phyloP scores from a whole-genome alignment of 2,888 invertebrate species.

The Sarcophaga subvicina region DNA sequence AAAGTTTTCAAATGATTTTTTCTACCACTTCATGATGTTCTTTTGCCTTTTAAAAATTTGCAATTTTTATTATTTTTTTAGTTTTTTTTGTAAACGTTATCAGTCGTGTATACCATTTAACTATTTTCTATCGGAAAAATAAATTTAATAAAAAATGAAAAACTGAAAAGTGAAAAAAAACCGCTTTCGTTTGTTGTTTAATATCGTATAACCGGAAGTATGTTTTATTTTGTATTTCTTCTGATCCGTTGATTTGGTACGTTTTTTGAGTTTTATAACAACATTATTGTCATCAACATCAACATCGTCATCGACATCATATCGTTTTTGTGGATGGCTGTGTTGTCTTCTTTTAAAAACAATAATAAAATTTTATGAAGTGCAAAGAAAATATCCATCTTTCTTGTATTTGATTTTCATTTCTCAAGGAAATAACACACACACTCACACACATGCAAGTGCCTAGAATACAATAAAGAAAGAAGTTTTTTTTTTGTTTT shows the following conservation, averaged over 20 bases:
- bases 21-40: not conserved
- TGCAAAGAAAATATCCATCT: slow-evolving; percentile 72
- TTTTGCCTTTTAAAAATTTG: not conserved
- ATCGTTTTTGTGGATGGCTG: slow-evolving; percentile 26
- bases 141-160: slow-evolving; percentile 24
- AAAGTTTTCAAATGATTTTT: not conserved
- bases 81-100: not conserved
- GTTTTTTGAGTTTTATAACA: slow-evolving; percentile 21
- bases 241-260: not conserved
- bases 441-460: not conserved
- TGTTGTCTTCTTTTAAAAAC: slow-evolving; percentile 58
- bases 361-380: slow-evolving; percentile 75
- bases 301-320: slow-evolving; percentile 31
- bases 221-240: slow-evolving; percentile 42
- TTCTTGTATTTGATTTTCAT: slow-evolving; percentile 52
- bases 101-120: slow-evolving; percentile 27
- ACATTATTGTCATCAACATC: slow-evolving; percentile 38
- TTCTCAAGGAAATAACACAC: slow-evolving; percentile 34
- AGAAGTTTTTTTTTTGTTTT: not conserved
- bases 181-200: slow-evolving; percentile 4
- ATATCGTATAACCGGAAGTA: slow-evolving; percentile 57
- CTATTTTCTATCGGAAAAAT: slow-evolving; percentile 38
- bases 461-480: slow-evolving; percentile 30
- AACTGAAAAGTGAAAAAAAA: slow-evolving; percentile 4
- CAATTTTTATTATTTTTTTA: slow-evolving; percentile 24